These are phyloP conservation scores for Sebastes vulpes DNA, from an alignment of 2,797 vertebrate genomes.

Conservation along the genomic window DNA sequence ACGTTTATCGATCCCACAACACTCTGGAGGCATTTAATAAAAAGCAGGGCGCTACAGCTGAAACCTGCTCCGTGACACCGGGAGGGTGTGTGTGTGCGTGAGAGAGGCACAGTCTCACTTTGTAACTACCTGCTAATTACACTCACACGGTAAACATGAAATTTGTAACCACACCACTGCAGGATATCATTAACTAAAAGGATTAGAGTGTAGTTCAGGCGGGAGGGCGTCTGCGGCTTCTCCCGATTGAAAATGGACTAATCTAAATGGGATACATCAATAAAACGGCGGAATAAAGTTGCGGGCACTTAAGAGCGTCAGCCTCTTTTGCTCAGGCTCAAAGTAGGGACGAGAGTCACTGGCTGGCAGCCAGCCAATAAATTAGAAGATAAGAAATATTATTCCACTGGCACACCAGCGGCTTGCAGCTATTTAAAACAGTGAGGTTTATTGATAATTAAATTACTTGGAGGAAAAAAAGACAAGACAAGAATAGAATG, in stretches of 20 bases:
- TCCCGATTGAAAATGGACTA: constrained; percentile 86
- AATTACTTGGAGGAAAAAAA: constrained; percentile 77
- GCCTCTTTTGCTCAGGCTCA: constrained; percentile 81
- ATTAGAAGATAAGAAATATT: constrained; percentile 86
- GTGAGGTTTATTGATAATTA: constrained; percentile 83
- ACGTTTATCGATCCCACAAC: constrained; percentile 34
- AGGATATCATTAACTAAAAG: constrained; percentile 91
- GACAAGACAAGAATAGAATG: constrained; percentile 79
- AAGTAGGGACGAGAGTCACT: constrained; percentile 74
- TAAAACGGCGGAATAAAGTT: constrained; percentile 88
- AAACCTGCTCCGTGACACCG: constrained; percentile 3
- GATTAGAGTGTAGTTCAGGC: constrained; percentile 82
- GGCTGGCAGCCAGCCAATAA: constrained; percentile 82
- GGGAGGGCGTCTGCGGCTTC: constrained; percentile 78
- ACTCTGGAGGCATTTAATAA: constrained; percentile 38
- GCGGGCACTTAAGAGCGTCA: constrained; percentile 87
- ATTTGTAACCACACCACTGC: constrained; percentile 82
- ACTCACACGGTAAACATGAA: constrained; percentile 86
- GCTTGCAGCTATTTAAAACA: constrained; percentile 80
- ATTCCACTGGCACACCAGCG: constrained; percentile 77
- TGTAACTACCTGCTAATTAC: constrained; percentile 84
- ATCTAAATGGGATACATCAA: constrained; percentile 91
- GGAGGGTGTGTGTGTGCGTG: not conserved
- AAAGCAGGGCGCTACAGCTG: constrained; percentile 11
- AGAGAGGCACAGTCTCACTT: constrained; percentile 16